Percentiles rank a stretch among this genome's conserved stretches.
Evolutionary conservation across 1,140 invertebrate genomes (phyloP).

Genomic region (Neomicropteryx cornuta): DNA sequence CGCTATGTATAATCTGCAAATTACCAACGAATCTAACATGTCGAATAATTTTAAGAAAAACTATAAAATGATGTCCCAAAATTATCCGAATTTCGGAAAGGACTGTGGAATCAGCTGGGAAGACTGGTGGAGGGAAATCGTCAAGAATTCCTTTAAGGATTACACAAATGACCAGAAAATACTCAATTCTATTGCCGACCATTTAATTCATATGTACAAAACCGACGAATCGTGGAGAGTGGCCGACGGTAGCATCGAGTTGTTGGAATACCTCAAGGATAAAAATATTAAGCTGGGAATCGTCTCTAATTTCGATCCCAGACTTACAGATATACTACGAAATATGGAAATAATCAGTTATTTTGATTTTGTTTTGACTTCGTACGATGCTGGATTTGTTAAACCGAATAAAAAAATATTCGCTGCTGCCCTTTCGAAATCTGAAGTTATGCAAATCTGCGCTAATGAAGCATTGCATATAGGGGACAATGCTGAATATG

Average conservation of each 20-base stretch:
- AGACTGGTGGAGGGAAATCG: constrained; percentile 70
- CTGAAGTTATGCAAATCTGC: constrained; percentile 27
- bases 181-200: constrained; percentile 37
- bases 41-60: constrained; percentile 50
- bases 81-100: constrained; percentile 74
- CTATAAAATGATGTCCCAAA: constrained; percentile 46
- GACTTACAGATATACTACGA: constrained; percentile 54
- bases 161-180: constrained; percentile 19
- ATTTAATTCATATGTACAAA: constrained; percentile 55
- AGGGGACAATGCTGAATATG: constrained; percentile 63
- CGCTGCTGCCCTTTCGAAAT: constrained; percentile 46
- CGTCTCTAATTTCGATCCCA: constrained; percentile 82
- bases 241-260: constrained; percentile 47
- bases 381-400: constrained; percentile 56
- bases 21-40: constrained; percentile 45
- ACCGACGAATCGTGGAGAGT: constrained; percentile 60
- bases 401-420: constrained; percentile 74
- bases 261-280: constrained; percentile 47
- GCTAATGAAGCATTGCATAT: constrained; percentile 66
- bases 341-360: constrained; percentile 51
- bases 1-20: constrained; percentile 51
- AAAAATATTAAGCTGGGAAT: constrained; percentile 52
- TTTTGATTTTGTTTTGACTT: constrained; percentile 73
- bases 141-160: constrained; percentile 51
- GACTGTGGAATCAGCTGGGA: constrained; percentile 55